Percentiles rank a stretch among this genome's conserved stretches.
Evolutionary conservation across 2,113 vertebrate genomes (phyloP).

Genomic region (Epinephelus moara): DNA sequence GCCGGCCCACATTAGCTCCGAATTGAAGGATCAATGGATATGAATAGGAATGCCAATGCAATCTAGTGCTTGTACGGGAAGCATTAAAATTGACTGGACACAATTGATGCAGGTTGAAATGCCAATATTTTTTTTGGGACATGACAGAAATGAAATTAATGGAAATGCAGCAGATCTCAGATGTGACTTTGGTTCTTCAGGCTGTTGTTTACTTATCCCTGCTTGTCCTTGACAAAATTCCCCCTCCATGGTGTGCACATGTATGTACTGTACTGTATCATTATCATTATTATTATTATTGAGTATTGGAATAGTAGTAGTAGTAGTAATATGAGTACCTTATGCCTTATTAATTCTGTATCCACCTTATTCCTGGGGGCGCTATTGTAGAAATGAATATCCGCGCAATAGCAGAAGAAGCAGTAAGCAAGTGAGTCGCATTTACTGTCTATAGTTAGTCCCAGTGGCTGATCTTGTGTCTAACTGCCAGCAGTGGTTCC

Average conservation of each 20-base stretch:
- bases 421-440: no score
- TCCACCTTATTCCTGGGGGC: no score
- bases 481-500: no score
- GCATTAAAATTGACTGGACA: slow-evolving; percentile 67
- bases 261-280: background rate
- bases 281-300: background rate
- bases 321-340: background rate
- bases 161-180: slow-evolving; percentile 53
- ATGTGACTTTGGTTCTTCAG: slow-evolving; percentile 50
- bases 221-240: slow-evolving; percentile 53
- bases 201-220: slow-evolving; percentile 53
- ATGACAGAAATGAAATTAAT: slow-evolving; percentile 50
- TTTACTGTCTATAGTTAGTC: no score
- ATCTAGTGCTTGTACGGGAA: slow-evolving; percentile 58
- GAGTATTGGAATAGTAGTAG: background rate
- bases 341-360: no score
- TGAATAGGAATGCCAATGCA: slow-evolving; percentile 71
- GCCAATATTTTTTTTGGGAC: slow-evolving; percentile 30
- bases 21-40: slow-evolving; percentile 69
- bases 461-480: no score
- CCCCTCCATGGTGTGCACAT: slow-evolving; percentile 11
- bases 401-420: no score
- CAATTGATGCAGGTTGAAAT: slow-evolving; percentile 66
- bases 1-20: slow-evolving; percentile 43
- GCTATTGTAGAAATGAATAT: no score